phyloP scores from a whole-genome alignment of 2,888 invertebrate genomes.

The Girardia tigrina region DNA sequence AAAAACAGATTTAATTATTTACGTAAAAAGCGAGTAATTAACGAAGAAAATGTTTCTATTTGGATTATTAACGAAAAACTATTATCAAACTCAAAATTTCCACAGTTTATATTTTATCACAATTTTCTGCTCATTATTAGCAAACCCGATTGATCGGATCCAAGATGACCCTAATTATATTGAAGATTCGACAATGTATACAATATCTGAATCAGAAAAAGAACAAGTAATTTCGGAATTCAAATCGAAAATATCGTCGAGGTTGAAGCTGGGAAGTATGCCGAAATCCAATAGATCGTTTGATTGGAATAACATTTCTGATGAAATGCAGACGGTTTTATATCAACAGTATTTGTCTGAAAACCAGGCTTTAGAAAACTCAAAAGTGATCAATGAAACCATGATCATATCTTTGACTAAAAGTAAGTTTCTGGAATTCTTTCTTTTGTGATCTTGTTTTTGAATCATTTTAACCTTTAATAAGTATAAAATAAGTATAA shows the following conservation, averaged over 20 bases:
- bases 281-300: not conserved
- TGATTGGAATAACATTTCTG: not conserved
- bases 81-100: too few relatives aligned
- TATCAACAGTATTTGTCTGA: not conserved
- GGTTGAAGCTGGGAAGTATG: not conserved
- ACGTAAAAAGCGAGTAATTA: too few relatives aligned
- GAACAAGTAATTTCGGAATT: not conserved
- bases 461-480: not conserved
- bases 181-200: not conserved
- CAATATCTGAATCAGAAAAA: not conserved
- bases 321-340: not conserved
- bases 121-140: not conserved
- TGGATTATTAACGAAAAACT: too few relatives aligned
- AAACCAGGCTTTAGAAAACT: not conserved
- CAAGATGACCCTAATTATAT: not conserved
- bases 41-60: too few relatives aligned
- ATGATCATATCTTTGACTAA: slow-evolving; percentile 4
- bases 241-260: not conserved
- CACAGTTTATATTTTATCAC: too few relatives aligned
- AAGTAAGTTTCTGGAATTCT: too few relatives aligned
- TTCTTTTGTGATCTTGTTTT: not conserved
- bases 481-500: not conserved
- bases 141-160: not conserved
- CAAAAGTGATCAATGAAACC: not conserved
- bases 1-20: too few relatives aligned